Percentiles rank a stretch among this genome's conserved stretches.
Conservation (phyloP, 2,888 invertebrate genomes). For the Actias luna region DNA sequence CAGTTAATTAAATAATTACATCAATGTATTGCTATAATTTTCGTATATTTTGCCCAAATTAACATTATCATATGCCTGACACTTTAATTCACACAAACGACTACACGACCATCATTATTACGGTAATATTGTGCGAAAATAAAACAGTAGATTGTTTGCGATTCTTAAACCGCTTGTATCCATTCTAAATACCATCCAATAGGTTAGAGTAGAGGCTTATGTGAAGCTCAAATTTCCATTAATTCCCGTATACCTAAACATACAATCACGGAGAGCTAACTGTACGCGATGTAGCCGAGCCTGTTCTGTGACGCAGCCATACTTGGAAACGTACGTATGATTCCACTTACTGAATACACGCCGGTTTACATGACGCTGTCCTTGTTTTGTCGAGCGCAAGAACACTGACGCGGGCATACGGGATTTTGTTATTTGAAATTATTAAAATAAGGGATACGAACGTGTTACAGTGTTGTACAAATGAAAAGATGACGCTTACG, state of each 20-base stretch:
- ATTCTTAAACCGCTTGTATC: not conserved
- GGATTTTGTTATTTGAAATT: no score
- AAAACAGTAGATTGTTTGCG: not conserved
- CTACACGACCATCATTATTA: not conserved
- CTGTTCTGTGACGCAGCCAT: slow-evolving; percentile 63
- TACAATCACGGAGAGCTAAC: slow-evolving; percentile 25
- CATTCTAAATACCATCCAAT: not conserved
- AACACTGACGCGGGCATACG: no score
- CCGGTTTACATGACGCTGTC: slow-evolving; percentile 56
- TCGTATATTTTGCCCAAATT: not conserved
- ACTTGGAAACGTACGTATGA: slow-evolving; percentile 79
- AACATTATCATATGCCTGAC: not conserved
- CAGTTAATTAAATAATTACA: no score
- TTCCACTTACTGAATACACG: slow-evolving; percentile 69
- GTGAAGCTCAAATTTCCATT: slow-evolving; percentile 9
- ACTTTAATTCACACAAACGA: not conserved
- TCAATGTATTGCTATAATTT: not conserved
- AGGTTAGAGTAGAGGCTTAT: slow-evolving; percentile 7
- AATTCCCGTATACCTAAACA: slow-evolving; percentile 37
- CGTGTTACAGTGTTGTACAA: no score
- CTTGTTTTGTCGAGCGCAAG: not conserved
- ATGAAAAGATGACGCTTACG: no score
- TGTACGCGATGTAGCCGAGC: slow-evolving; percentile 38
- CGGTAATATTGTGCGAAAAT: not conserved
- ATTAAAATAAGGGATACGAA: no score